phyloP scores from a whole-genome alignment of 2,113 vertebrate genomes.

The Petroica traversi region DNA sequence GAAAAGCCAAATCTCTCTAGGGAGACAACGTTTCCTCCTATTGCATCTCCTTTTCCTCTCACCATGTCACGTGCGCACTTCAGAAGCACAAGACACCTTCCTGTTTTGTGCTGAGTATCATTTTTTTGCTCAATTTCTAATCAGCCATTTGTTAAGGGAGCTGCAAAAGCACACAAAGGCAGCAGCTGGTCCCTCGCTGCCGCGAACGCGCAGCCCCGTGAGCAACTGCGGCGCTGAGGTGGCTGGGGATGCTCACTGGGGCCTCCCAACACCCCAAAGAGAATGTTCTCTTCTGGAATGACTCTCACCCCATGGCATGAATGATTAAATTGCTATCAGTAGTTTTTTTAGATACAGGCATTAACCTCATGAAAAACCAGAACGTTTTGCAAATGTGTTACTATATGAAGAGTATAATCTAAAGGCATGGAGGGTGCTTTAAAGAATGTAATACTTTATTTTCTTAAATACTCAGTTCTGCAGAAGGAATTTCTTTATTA shows the following conservation, averaged over 20 bases:
- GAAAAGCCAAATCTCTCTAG: neutral
- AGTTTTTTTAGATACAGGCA: neutral
- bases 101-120: conserved; percentile 50
- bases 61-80: neutral
- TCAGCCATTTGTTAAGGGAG: conserved; percentile 50
- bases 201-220: neutral
- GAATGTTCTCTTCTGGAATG: neutral
- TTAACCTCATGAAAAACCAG: neutral
- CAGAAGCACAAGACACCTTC: conserved; percentile 50
- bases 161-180: conserved; percentile 42
- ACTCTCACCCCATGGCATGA: neutral
- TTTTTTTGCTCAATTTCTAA: conserved; percentile 69
- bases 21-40: neutral
- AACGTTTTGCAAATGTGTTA: neutral
- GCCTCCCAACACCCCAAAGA: neutral
- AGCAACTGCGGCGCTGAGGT: neutral
- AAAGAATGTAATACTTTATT: neutral
- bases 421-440: neutral
- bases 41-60: conserved; percentile 25
- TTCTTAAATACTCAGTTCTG: neutral
- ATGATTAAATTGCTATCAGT: neutral
- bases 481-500: neutral
- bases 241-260: neutral
- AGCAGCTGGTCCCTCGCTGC: conserved; percentile 60
- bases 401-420: neutral